Conservation (phyloP, 2,113 vertebrate genomes). For the Suncus etruscus region DNA sequence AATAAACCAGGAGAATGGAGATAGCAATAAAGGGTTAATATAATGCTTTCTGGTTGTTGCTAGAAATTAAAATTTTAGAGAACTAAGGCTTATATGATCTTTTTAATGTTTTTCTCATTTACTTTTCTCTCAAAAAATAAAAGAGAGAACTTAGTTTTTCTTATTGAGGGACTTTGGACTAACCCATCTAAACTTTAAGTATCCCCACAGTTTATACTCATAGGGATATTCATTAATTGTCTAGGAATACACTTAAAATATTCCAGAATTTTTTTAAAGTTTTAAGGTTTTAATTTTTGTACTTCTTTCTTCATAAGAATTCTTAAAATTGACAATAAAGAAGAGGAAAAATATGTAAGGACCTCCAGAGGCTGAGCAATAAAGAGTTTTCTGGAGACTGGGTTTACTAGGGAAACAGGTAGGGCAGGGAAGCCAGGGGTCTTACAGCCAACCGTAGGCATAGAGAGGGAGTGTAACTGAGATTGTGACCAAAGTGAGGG, state of each 20-base stretch:
- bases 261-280: background rate
- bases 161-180: background rate
- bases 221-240: fast-evolving
- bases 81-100: background rate
- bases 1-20: background rate
- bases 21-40: background rate
- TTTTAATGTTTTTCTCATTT: background rate
- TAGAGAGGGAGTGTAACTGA: too few species aligned
- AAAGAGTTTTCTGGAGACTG: too few species aligned
- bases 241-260: background rate
- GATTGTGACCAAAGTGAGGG: too few species aligned
- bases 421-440: too few species aligned
- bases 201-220: fast-evolving
- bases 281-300: background rate
- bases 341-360: background rate
- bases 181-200: background rate
- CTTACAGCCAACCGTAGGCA: too few species aligned
- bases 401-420: too few species aligned
- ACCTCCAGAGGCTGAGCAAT: background rate
- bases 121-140: background rate
- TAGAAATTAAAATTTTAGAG: background rate
- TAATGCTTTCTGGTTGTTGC: background rate
- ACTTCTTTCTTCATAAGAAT: background rate
- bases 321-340: background rate
- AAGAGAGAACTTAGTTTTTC: background rate